Evolutionary conservation across 2,888 invertebrate species (phyloP).

Genomic region (Orthosia cruda): DNA sequence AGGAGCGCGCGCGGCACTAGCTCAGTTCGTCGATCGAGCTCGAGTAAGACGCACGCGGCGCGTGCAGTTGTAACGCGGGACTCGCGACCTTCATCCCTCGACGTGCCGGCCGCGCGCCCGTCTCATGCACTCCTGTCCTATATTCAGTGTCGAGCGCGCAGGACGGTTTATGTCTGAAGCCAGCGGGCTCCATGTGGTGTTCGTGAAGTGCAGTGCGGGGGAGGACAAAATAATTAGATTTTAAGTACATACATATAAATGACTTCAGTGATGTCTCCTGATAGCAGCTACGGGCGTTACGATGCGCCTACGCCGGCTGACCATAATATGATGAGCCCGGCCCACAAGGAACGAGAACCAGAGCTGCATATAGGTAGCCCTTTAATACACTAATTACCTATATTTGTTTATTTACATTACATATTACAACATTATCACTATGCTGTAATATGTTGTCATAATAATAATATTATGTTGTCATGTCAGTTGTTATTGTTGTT

Average conservation of each 20-base stretch:
- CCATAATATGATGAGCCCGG: constrained; percentile 85
- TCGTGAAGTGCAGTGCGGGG: constrained; percentile 89
- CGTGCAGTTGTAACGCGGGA: constrained; percentile 82
- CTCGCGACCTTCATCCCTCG: constrained; percentile 90
- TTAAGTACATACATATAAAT: constrained; percentile 75
- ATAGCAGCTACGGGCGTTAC: constrained; percentile 92
- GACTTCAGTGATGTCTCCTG: constrained; percentile 93
- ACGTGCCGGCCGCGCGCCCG: constrained; percentile 83
- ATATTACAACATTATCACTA: constrained; percentile 44
- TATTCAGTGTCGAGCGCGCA: constrained; percentile 82
- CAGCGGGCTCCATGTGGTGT: constrained; percentile 84
- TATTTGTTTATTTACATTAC: constrained; percentile 54
- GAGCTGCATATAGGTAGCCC: constrained; percentile 94
- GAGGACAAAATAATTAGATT: constrained; percentile 81
- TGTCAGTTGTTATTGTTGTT: constrained; percentile 30
- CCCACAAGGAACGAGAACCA: constrained; percentile 92
- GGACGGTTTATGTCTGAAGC: constrained; percentile 78
- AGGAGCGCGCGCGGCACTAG: constrained; percentile 88
- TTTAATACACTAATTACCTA: constrained; percentile 57
- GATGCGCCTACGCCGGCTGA: constrained; percentile 91
- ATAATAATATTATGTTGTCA: constrained; percentile 31
- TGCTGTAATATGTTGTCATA: constrained; percentile 39
- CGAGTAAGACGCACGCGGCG: constrained; percentile 89
- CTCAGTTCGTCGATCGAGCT: constrained; percentile 92
- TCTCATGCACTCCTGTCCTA: constrained; percentile 87